Evolutionary conservation across 2,797 vertebrate species (phyloP), one percentile per base, ranked within the genome.

Genomic region (Sebastiscus tertius): DNA sequence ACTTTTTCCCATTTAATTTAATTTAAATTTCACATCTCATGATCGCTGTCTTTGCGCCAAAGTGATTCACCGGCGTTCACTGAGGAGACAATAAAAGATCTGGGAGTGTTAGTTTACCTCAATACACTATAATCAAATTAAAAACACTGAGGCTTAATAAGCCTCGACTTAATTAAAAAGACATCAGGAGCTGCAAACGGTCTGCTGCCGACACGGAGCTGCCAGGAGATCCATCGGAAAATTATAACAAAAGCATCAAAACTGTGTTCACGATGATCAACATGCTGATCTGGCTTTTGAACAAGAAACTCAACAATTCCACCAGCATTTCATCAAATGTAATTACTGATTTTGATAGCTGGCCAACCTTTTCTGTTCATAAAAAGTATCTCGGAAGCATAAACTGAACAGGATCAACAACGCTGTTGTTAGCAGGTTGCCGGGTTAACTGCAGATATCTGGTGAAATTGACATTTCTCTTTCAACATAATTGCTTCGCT

Each of bases 81-180:
- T 20, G 29, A 49, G 27, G 26, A 70, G 75, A 31, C 54, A 33
- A 16, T 10, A 75, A 1, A 58, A 55, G 29, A 79, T 6, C 27
- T 18, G 27, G 20, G 67, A 31, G n/a, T 67, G 59, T 73, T 42
- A n/a, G 14, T 52, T 83, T 70, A 49, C 68, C 8, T 80, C 52
- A 59, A 59, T 61, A 68, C 59, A 75, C 78, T 33, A 70, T 56
- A 52, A 87, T 76, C 77, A 88, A 77, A 77, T 75, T 79, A 73
- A 82, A 86, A 92, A 80, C 61, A 68, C n/a, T 6, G 59, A 66
- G 31, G 62, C 49, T 65, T 81, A 83, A 87, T 63, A 62, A 61
- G 68, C 61, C 56, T 18, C 4, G 24, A 29, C 46, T 80, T 82
- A 72, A 92, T 89, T 85, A 86, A 85, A 88, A 83, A 86, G 75